phyloP scores from a whole-genome alignment of 2,888 invertebrate genomes.

The Aphrophora alni region DNA sequence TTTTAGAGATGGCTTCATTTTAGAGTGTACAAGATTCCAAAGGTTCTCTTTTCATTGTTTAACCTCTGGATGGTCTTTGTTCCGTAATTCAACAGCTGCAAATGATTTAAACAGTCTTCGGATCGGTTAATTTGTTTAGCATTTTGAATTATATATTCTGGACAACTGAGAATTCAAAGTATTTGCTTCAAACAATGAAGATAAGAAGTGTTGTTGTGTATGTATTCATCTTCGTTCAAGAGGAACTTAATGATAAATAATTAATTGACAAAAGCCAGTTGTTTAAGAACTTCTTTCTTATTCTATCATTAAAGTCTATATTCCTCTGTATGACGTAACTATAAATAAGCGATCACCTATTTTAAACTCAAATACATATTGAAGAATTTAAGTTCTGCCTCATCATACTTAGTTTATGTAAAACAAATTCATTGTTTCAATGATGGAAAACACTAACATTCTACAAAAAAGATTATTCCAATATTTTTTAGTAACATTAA shows the following conservation, averaged over 20 bases:
- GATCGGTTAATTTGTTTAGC: neutral
- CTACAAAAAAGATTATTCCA: too few relatives aligned
- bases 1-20: constrained; percentile 1
- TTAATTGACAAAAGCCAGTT: neutral
- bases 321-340: too few relatives aligned
- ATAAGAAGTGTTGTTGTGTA: neutral
- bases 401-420: too few relatives aligned
- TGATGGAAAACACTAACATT: too few relatives aligned
- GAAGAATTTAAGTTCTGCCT: too few relatives aligned
- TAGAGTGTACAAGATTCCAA: neutral
- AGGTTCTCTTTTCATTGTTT: neutral
- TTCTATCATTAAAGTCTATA: neutral
- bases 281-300: neutral
- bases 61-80: neutral
- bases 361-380: too few relatives aligned
- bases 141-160: neutral
- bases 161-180: neutral
- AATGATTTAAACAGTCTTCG: neutral
- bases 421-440: too few relatives aligned
- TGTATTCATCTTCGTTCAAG: neutral
- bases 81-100: neutral
- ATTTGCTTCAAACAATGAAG: neutral
- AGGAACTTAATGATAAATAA: neutral
- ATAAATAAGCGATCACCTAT: too few relatives aligned
- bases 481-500: too few relatives aligned